Evolutionary conservation across 2,888 invertebrate genomes (phyloP).

Genomic region (Microplitis deprimator): DNA sequence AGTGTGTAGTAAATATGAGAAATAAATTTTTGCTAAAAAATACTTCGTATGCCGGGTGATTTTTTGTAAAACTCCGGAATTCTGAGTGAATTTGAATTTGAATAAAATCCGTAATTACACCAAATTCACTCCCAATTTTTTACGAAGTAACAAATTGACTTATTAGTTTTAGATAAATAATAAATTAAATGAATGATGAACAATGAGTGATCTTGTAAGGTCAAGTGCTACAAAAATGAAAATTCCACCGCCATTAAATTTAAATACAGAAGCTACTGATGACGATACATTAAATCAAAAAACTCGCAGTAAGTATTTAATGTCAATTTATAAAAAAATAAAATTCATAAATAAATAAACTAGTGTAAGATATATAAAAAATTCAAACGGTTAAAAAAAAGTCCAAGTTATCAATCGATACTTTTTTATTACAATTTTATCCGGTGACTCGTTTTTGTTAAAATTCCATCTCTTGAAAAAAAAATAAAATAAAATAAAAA

Average conservation of each 20-base stretch:
- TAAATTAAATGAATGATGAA: slow-evolving; percentile 31
- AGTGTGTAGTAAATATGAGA: too few relatives aligned
- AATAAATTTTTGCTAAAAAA: too few relatives aligned
- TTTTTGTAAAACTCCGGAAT: too few relatives aligned
- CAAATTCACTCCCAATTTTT: too few relatives aligned
- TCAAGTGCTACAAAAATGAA: slow-evolving; percentile 56
- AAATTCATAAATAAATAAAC: too few relatives aligned
- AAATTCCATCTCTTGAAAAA: neutral
- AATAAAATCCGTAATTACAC: too few relatives aligned
- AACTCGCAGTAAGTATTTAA: slow-evolving; percentile 61
- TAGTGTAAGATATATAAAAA: too few relatives aligned
- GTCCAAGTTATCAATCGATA: neutral
- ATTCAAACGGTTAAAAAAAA: neutral
- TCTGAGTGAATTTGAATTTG: too few relatives aligned
- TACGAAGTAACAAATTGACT: too few relatives aligned
- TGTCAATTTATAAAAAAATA: neutral
- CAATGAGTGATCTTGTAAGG: slow-evolving; percentile 60
- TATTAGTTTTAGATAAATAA: neutral
- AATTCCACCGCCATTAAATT: slow-evolving; percentile 59
- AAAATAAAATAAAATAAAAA: neutral
- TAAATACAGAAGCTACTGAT: slow-evolving; percentile 58
- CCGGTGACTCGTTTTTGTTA: slow-evolving; percentile 17
- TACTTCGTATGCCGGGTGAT: too few relatives aligned
- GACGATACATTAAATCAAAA: slow-evolving; percentile 63
- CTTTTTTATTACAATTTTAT: neutral